These are phyloP conservation scores for Rhyacophila brunnea DNA, from an alignment of 1,140 invertebrate species.

Conservation along the genomic window DNA sequence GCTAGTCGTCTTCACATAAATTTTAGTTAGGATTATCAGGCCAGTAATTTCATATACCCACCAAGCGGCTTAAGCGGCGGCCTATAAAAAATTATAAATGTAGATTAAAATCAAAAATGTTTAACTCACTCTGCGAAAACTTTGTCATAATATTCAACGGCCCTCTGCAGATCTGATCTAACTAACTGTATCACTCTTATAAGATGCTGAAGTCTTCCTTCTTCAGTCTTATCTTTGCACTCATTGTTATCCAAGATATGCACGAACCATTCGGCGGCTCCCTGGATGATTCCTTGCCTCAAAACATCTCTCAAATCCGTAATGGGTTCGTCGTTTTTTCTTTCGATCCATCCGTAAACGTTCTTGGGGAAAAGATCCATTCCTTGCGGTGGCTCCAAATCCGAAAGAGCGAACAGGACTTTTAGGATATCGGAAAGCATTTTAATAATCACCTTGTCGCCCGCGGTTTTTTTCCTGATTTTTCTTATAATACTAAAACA, in stretches of 20 bases:
- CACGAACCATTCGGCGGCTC: slow-evolving; percentile 75
- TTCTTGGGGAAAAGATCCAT: slow-evolving; percentile 68
- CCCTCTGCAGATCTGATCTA: slow-evolving; percentile 76
- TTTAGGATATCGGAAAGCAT: slow-evolving; percentile 68
- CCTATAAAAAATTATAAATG: no score
- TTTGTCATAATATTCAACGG: slow-evolving; percentile 78
- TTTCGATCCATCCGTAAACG: slow-evolving; percentile 64
- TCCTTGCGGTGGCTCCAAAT: slow-evolving; percentile 58
- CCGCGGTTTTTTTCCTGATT: slow-evolving; percentile 66
- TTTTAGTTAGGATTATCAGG: background rate
- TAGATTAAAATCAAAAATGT: slow-evolving; percentile 2
- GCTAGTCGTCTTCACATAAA: no score
- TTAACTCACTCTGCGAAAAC: slow-evolving; percentile 75
- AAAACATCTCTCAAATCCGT: slow-evolving; percentile 61
- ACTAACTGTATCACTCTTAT: slow-evolving; percentile 81
- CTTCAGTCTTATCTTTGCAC: slow-evolving; percentile 57
- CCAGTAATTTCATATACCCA: no score
- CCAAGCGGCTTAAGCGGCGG: no score
- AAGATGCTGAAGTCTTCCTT: slow-evolving; percentile 68
- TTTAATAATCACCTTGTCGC: slow-evolving; percentile 67
- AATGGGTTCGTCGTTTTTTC: slow-evolving; percentile 49
- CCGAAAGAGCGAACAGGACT: slow-evolving; percentile 60
- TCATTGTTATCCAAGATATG: slow-evolving; percentile 69
- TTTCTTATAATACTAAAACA: slow-evolving; percentile 72
- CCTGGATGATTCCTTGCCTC: slow-evolving; percentile 66